Conservation (phyloP, 2,113 vertebrate genomes). For the Lichenostomus cassidix region DNA sequence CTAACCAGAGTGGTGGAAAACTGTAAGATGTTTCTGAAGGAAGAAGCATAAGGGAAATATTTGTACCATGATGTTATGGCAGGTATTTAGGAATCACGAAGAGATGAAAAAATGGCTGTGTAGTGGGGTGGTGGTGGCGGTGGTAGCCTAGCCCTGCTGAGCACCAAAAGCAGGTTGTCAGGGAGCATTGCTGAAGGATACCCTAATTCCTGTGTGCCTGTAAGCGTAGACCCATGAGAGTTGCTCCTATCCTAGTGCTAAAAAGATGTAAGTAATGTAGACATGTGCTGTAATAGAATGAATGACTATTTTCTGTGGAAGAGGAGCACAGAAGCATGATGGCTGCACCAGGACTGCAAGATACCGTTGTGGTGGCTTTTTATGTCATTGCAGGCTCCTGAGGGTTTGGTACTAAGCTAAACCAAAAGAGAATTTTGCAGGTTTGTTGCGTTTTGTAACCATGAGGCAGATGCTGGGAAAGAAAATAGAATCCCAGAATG, state of each 20-base stretch:
- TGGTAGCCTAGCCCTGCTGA: not conserved
- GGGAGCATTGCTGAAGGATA: not conserved
- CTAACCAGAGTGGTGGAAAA: not conserved
- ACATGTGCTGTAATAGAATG: not conserved
- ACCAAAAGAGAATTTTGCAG: not conserved
- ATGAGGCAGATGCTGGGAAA: not conserved
- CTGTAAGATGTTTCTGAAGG: not conserved
- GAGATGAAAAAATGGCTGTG: not conserved
- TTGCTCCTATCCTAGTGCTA: not conserved
- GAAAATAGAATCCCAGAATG: not conserved
- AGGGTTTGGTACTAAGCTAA: not conserved
- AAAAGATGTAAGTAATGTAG: not conserved
- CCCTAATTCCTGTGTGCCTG: fast-evolving
- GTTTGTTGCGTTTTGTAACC: not conserved
- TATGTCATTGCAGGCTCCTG: not conserved
- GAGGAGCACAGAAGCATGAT: not conserved
- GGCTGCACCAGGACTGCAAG: not conserved
- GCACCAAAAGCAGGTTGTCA: not conserved
- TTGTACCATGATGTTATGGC: not conserved
- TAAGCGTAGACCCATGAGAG: fast-evolving
- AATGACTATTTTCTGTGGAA: not conserved
- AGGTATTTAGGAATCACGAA: not conserved
- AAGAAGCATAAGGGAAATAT: not conserved
- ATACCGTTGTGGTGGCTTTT: not conserved
- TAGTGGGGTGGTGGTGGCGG: not conserved